Evolutionary conservation across 2,797 vertebrate species (phyloP), one percentile per base, ranked within the genome.

Genomic region (Dipus sagitta): DNA sequence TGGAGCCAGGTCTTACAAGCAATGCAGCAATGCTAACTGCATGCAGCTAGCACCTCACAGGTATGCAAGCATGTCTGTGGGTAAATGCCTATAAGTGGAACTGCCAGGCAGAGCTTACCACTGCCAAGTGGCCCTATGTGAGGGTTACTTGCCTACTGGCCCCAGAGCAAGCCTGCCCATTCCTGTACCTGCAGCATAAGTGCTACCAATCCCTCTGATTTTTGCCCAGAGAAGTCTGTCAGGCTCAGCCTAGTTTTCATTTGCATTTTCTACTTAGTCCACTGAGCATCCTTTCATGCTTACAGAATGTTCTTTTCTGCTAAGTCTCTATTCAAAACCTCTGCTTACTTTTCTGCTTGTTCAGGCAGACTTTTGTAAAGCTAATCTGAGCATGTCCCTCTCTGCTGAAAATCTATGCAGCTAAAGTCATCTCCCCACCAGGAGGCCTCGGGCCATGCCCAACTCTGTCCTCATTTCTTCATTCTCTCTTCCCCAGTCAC

Each of bases 281-380:
- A 52, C 18, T 15, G 9, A 4, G 6, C n/a, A 32, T 1, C 60
- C 70, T 81, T 52, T 91, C 30, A 5, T 6, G n/a, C 24, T 64
- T 28, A 34, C 24, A 85, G 79, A 71, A 72, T 18, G 42, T 71
- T 60, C 80, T 81, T 87, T 64, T 65, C 75, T 10, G 21, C 82
- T 24, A 62, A 88, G 52, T 4, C 34, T 24, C 79, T 79, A 77
- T 30, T 83, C 72, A 80, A 74, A 87, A 67, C 42, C 79, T 72
- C 13, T 52, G 85, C 68, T 67, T 47, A 5, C 24, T 65, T 78
- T 68, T 76, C 80, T 87, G 70, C 18, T 42, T 79, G 87, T 24
- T 91, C 75, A 34, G 85, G 78, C 47, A 90, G 88, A 83, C 64
- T 70, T 94, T 62, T 83, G 79, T 88, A 77, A 91, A 28, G 24